Conservation (phyloP, 2,888 invertebrate species). For the Hypselothyrea guttata region DNA sequence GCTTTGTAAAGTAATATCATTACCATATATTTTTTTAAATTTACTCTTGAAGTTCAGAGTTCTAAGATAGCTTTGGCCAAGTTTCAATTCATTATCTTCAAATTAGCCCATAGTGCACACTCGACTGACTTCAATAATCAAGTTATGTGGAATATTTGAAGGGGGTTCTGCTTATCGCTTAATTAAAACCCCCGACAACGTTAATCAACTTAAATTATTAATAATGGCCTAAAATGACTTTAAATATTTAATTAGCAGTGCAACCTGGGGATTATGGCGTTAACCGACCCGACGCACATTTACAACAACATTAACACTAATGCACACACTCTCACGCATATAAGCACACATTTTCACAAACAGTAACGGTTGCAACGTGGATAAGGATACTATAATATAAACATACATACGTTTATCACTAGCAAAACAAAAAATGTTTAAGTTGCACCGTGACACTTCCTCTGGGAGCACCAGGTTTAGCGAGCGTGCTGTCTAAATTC, state of each 20-base stretch:
- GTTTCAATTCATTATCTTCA: too few relatives aligned
- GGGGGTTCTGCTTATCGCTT: constrained; percentile 41
- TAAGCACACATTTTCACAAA: constrained; percentile 9
- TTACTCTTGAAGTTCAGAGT: too few relatives aligned
- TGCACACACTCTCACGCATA: constrained; percentile 5
- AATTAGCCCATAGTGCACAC: too few relatives aligned
- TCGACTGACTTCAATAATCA: neutral
- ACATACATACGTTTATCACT: neutral
- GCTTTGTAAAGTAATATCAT: too few relatives aligned
- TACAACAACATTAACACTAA: constrained; percentile 6
- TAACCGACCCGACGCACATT: neutral
- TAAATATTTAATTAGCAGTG: constrained; percentile 70
- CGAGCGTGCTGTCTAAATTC: too few relatives aligned
- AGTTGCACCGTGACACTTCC: too few relatives aligned
- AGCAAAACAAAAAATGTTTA: too few relatives aligned
- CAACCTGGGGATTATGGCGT: constrained; percentile 29
- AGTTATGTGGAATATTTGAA: constrained; percentile 22
- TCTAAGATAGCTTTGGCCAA: too few relatives aligned
- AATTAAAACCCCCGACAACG: constrained; percentile 65
- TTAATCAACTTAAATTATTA: constrained; percentile 69
- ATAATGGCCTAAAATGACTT: constrained; percentile 63
- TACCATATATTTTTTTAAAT: too few relatives aligned
- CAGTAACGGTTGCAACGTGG: constrained; percentile 3
- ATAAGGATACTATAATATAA: neutral
- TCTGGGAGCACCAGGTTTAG: neutral